Percentiles rank a stretch among this genome's conserved stretches.
These are phyloP conservation scores for Nycticebus coucang DNA, from an alignment of 2,113 vertebrate species.

Conservation along the genomic window DNA sequence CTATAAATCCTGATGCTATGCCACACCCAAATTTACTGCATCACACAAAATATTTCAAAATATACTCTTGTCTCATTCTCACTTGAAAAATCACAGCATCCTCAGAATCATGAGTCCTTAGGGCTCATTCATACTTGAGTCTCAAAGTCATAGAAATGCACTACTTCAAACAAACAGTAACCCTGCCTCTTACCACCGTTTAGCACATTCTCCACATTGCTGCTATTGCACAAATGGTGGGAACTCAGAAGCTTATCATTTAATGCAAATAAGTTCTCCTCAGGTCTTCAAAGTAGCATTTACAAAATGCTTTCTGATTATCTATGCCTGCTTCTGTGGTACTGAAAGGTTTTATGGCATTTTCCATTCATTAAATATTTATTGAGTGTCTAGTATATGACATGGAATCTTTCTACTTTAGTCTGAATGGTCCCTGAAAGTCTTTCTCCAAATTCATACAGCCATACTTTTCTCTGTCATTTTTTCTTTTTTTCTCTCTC, in stretches of 20 bases:
- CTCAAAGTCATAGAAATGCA: slow-evolving; percentile 5
- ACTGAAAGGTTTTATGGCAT: not conserved
- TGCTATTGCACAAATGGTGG: not conserved
- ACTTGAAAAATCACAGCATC: not conserved
- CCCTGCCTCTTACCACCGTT: not conserved
- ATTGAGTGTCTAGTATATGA: not conserved
- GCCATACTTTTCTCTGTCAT: not conserved
- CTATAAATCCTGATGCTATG: not conserved
- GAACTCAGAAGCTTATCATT: slow-evolving; percentile 17
- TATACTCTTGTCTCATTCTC: not conserved
- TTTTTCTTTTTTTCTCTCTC: not conserved
- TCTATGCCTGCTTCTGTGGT: not conserved
- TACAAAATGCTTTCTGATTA: not conserved
- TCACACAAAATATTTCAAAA: not conserved
- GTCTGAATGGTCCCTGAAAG: not conserved
- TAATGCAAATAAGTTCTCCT: not conserved
- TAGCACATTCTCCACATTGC: not conserved
- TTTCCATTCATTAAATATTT: not conserved
- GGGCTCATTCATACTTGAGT: slow-evolving; percentile 1
- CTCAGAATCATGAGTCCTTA: not conserved
- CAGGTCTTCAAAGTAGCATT: slow-evolving; percentile 39
- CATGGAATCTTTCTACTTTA: not conserved
- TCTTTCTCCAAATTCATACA: not conserved
- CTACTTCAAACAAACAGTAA: not conserved
- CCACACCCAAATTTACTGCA: not conserved